phyloP scores from a whole-genome alignment of 2,113 vertebrate genomes.

The Herpetotheres cachinnans region DNA sequence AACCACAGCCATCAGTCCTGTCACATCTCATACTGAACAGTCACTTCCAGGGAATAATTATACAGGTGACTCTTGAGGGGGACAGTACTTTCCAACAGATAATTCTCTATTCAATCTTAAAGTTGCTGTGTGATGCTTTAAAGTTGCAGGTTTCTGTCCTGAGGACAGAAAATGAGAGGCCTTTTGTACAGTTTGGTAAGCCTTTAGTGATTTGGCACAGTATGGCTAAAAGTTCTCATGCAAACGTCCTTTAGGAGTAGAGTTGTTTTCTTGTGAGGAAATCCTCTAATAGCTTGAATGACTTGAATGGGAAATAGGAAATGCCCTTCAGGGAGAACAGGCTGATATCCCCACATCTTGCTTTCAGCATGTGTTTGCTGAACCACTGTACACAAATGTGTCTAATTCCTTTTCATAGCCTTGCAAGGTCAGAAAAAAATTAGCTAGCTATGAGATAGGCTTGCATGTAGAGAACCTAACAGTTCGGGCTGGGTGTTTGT shows the following conservation, averaged over 20 bases:
- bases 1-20: background rate
- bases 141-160: background rate
- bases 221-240: background rate
- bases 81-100: background rate
- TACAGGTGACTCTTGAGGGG: background rate
- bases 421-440: background rate
- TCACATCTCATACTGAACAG: background rate
- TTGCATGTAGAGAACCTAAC: background rate
- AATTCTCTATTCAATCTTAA: background rate
- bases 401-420: background rate
- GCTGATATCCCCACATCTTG: background rate
- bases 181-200: background rate
- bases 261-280: background rate
- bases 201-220: background rate
- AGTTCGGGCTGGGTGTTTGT: background rate
- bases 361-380: background rate
- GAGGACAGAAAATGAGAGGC: background rate
- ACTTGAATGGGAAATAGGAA: background rate
- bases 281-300: background rate
- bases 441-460: background rate
- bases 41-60: background rate
- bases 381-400: background rate
- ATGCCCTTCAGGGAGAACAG: background rate
- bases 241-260: fast-evolving
- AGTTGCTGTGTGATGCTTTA: background rate